These are phyloP conservation scores for Cynaeus angustus DNA, from an alignment of 2,888 invertebrate genomes.

Conservation along the genomic window DNA sequence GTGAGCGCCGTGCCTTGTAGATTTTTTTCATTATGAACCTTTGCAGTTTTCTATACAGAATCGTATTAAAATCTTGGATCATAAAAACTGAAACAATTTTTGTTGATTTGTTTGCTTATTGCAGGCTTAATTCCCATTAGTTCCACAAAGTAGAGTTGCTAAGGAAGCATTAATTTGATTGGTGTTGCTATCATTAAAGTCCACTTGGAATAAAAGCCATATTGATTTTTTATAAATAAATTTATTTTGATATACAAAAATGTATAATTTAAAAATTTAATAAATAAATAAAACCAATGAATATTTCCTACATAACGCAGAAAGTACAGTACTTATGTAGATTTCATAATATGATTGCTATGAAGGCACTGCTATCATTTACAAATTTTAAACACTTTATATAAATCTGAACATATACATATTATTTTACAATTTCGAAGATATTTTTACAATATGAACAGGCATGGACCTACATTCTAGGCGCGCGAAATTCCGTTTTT, in stretches of 20 bases:
- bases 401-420: constrained; percentile 49
- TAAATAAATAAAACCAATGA: constrained; percentile 58
- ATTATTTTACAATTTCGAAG: constrained; percentile 48
- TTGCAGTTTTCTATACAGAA: too few relatives aligned
- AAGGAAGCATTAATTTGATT: too few relatives aligned
- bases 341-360: constrained; percentile 59
- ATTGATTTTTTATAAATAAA: constrained; percentile 55
- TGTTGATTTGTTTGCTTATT: too few relatives aligned
- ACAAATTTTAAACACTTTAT: constrained; percentile 49
- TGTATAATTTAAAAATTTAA: constrained; percentile 61
- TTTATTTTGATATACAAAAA: constrained; percentile 61
- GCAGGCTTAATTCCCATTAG: too few relatives aligned
- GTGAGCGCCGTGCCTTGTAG: too few relatives aligned
- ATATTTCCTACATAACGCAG: constrained; percentile 55
- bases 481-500: constrained; percentile 41
- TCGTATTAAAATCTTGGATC: too few relatives aligned
- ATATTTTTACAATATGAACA: constrained; percentile 48
- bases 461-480: constrained; percentile 47
- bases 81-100: too few relatives aligned
- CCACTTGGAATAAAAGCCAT: background rate
- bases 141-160: too few relatives aligned
- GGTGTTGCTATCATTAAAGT: too few relatives aligned
- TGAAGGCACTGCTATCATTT: constrained; percentile 61
- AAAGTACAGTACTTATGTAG: constrained; percentile 57
- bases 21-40: too few relatives aligned